Evolutionary conservation across 2,113 vertebrate genomes (phyloP).

Genomic region (Meriones unguiculatus): DNA sequence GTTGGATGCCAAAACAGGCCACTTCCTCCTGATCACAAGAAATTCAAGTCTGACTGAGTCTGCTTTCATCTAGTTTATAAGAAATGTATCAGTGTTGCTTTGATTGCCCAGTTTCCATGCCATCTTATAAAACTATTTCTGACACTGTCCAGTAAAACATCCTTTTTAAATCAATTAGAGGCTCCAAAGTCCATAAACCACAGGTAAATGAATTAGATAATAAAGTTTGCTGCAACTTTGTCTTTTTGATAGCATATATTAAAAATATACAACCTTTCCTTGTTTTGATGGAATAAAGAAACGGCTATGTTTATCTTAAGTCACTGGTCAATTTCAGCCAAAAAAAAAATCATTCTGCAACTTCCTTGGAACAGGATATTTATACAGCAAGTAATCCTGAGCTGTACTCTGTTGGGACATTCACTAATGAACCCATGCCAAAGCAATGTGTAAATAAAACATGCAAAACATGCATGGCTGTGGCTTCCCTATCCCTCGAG

Average conservation of each 20-base stretch:
- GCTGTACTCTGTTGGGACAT: not conserved
- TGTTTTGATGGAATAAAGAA: constrained; percentile 4
- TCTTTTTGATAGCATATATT: constrained; percentile 10
- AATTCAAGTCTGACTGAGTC: not conserved
- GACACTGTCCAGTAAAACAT: not conserved
- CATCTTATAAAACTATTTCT: not conserved
- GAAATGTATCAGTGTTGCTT: not conserved
- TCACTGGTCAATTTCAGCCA: not conserved
- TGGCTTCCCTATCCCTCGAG: too few relatives aligned
- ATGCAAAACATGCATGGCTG: not conserved
- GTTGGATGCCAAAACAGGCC: not conserved
- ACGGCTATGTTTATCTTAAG: not conserved
- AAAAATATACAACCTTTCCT: constrained; percentile 34
- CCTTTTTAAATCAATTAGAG: not conserved
- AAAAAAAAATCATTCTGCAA: constrained; percentile 14
- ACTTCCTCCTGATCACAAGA: not conserved
- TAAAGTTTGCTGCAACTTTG: not conserved
- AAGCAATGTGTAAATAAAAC: constrained; percentile 12
- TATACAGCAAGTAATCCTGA: not conserved
- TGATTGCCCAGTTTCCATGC: not conserved
- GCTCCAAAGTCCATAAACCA: not conserved
- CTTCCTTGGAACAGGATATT: constrained; percentile 39
- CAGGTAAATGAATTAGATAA: not conserved
- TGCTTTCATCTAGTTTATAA: not conserved
- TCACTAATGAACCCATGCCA: not conserved